Conservation (phyloP, 2,888 invertebrate species). For the Temnothorax ravouxi region DNA sequence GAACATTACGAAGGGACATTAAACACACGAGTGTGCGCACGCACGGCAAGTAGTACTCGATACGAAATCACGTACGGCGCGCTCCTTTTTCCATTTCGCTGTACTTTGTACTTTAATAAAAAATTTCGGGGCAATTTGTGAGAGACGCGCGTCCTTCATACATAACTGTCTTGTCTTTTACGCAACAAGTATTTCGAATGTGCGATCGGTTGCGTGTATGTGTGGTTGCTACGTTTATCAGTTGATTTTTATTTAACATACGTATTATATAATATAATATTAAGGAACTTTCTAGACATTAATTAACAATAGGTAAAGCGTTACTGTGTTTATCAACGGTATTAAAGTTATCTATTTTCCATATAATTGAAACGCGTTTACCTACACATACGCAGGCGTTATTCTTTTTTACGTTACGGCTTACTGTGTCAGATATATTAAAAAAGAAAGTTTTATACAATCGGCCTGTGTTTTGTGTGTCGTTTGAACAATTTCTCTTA, state of each 20-base stretch:
- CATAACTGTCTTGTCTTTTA: neutral
- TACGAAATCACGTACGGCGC: conserved; percentile 57
- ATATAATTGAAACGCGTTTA: conserved; percentile 8
- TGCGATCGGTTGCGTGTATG: neutral
- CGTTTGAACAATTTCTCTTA: conserved; percentile 30
- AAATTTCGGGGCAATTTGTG: neutral
- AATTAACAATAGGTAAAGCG: conserved; percentile 33
- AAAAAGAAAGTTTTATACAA: conserved; percentile 7
- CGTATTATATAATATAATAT: conserved; percentile 35
- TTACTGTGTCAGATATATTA: neutral
- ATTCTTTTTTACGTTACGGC: neutral
- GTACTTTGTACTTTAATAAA: conserved; percentile 22
- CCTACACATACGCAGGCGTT: neutral
- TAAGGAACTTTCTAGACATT: conserved; percentile 31
- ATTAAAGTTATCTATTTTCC: conserved; percentile 22
- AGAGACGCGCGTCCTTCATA: neutral
- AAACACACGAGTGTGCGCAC: conserved; percentile 28
- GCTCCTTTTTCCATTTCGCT: conserved; percentile 8
- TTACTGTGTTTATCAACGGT: conserved; percentile 18
- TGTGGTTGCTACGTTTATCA: neutral
- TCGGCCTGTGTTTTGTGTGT: neutral
- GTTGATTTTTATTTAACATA: conserved; percentile 15
- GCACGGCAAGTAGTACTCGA: conserved; percentile 34
- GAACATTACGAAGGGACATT: conserved; percentile 69
- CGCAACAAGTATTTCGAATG: neutral